Percentiles rank a stretch among this genome's conserved stretches.
These are phyloP conservation scores for Ptilodon capucinus DNA, from an alignment of 2,888 invertebrate genomes.

Conservation along the genomic window DNA sequence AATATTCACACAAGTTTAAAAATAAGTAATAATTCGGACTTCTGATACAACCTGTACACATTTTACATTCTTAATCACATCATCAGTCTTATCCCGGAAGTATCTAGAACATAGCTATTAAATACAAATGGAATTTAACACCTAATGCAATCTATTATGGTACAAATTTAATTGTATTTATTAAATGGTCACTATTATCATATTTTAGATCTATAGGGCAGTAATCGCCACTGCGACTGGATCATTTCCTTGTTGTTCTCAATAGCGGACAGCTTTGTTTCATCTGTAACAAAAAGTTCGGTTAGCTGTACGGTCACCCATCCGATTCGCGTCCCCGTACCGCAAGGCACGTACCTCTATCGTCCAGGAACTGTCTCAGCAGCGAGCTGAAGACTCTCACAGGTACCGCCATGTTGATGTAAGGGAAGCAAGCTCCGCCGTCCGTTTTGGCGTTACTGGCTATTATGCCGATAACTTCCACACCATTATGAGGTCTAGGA, in stretches of 20 bases:
- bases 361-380: slow-evolving; percentile 64
- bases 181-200: slow-evolving; percentile 23
- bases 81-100: too few relatives aligned
- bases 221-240: slow-evolving; percentile 78
- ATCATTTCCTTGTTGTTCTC: slow-evolving; percentile 72
- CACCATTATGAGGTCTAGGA: slow-evolving; percentile 23
- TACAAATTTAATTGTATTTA: too few relatives aligned
- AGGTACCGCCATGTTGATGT: slow-evolving; percentile 84
- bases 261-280: slow-evolving; percentile 60
- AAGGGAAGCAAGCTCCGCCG: slow-evolving; percentile 77
- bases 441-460: slow-evolving; percentile 82
- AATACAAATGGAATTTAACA: too few relatives aligned
- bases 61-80: too few relatives aligned
- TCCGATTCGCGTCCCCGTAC: background rate
- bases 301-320: background rate
- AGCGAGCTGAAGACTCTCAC: slow-evolving; percentile 61
- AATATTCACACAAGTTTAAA: too few relatives aligned
- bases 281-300: slow-evolving; percentile 63
- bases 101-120: too few relatives aligned
- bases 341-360: slow-evolving; percentile 59
- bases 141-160: too few relatives aligned
- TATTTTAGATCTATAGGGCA: slow-evolving; percentile 74
- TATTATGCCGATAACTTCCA: slow-evolving; percentile 80
- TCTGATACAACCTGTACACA: too few relatives aligned
- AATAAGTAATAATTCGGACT: too few relatives aligned